These are phyloP conservation scores for Agraylea sexmaculata DNA, from an alignment of 1,140 invertebrate species.

Conservation along the genomic window DNA sequence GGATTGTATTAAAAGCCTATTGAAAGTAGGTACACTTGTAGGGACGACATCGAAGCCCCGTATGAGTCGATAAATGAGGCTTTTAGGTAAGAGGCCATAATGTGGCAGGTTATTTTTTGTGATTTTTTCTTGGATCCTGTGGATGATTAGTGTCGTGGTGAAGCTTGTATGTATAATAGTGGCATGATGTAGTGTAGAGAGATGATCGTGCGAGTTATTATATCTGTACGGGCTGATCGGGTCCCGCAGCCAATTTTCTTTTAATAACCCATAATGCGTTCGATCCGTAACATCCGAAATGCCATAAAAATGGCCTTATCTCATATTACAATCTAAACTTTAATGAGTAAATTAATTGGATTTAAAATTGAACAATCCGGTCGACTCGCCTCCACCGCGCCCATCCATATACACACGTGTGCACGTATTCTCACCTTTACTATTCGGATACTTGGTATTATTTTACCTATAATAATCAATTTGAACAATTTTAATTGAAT, in stretches of 20 bases:
- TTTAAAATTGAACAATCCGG: conserved; percentile 22
- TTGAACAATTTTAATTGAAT: no score
- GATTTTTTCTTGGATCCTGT: conserved; percentile 11
- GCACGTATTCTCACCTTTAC: no score
- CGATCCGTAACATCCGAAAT: conserved; percentile 18
- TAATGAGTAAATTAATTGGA: conserved; percentile 24
- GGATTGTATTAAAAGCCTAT: no score
- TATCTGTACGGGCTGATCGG: no score
- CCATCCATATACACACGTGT: no score
- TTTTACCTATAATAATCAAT: no score
- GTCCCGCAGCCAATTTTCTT: conserved; percentile 18
- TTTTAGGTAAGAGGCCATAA: not conserved
- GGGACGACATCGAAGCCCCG: no score
- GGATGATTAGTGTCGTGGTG: not conserved
- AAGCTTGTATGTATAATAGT: not conserved
- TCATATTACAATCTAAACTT: conserved; percentile 20
- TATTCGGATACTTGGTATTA: no score
- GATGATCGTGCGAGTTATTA: no score
- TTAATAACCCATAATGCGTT: conserved; percentile 20
- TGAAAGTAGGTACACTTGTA: no score
- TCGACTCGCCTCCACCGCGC: no score
- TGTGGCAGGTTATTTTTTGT: not conserved
- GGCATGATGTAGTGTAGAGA: not conserved
- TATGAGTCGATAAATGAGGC: not conserved
- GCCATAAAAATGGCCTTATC: conserved; percentile 22